A percentile compares a stretch with the other conserved stretches of the same genome.
Evolutionary conservation across 2,888 invertebrate species (phyloP).

Genomic region (Nephrotoma appendiculata): DNA sequence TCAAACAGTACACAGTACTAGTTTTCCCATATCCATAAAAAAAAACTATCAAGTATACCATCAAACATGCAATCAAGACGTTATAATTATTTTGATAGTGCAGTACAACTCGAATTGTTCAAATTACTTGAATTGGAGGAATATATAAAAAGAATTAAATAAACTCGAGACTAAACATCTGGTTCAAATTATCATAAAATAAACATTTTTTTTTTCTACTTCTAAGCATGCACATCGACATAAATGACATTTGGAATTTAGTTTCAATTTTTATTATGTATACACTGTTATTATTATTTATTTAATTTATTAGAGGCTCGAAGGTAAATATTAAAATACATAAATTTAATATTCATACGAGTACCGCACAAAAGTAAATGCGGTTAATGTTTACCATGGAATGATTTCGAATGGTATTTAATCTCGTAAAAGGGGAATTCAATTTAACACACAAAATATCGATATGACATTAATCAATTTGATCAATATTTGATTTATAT

Average conservation of each 20-base stretch:
- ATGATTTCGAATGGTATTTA: background rate
- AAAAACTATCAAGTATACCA: background rate
- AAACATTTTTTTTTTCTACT: background rate
- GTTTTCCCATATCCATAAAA: background rate
- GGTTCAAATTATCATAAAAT: background rate
- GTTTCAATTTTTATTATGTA: background rate
- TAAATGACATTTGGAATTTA: background rate
- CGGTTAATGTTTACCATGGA: background rate
- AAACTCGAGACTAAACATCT: background rate
- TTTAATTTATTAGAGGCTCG: background rate
- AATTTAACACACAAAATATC: background rate
- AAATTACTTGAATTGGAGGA: background rate
- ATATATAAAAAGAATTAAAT: background rate
- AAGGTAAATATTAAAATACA: background rate
- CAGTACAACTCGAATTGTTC: background rate
- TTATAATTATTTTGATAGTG: background rate
- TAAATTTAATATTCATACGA: background rate
- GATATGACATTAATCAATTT: background rate
- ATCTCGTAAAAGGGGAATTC: background rate
- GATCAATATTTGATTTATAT: background rate
- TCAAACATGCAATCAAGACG: background rate
- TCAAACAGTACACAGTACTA: no score
- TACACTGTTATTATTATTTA: background rate
- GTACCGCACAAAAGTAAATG: background rate
- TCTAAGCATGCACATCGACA: background rate